A percentile compares a stretch with the other conserved stretches of the same genome.
Evolutionary conservation across 2,113 vertebrate species (phyloP).

Genomic region (Phycodurus eques): DNA sequence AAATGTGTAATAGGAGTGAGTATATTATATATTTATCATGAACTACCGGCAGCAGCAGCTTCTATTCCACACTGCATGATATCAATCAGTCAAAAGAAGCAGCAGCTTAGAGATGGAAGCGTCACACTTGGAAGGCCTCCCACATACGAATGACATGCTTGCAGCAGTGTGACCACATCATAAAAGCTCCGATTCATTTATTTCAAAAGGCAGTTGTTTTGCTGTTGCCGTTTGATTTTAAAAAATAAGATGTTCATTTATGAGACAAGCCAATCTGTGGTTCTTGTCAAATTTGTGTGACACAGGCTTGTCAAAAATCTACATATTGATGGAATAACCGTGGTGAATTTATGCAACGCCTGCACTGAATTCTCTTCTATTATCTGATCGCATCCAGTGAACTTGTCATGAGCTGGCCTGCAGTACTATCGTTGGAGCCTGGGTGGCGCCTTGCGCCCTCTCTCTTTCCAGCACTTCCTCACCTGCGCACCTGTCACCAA

Average conservation of each 20-base stretch:
- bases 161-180: background rate
- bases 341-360: background rate
- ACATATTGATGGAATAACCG: background rate
- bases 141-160: background rate
- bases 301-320: background rate
- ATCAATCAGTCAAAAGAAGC: background rate
- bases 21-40: background rate
- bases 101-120: background rate
- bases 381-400: background rate
- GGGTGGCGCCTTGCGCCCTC: no score
- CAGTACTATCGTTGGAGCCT: no score
- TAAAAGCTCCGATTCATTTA: background rate
- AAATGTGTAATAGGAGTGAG: constrained; percentile 14
- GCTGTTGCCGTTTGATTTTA: background rate
- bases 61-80: background rate
- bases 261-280: background rate
- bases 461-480: no score
- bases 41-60: background rate
- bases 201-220: background rate
- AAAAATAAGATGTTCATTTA: no score
- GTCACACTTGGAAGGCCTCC: background rate
- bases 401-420: no score
- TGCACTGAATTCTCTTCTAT: background rate
- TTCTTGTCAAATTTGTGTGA: background rate
- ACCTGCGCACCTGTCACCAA: no score